Base-by-base conservation (phyloP, 2,797 vertebrate species). In the Novumbra hubbsi region DNA sequence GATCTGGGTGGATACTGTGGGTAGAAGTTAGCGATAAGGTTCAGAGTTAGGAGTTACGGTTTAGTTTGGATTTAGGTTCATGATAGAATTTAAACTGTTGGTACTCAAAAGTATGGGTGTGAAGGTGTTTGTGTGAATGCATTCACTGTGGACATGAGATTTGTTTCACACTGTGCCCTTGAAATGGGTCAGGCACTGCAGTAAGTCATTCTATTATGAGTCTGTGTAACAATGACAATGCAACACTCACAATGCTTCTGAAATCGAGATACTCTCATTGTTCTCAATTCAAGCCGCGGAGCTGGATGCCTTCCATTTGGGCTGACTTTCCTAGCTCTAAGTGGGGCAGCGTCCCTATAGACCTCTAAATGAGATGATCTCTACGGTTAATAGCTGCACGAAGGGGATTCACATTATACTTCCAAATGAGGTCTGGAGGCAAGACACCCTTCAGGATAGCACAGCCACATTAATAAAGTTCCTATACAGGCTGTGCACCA, bases 311-410 rank as follows among this genome's bases (percentile, higher is more conserved):
- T 65, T 30, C 63, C 63, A 32, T 30, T 63, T 57, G 55, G 62
- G 62, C n/a, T 71, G 28, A 52, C 50, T 60, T 45, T 24, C 32
- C 12, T 17, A 14, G 41, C 57, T 24, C 21, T 72, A 72, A 65
- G 62, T 64, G 60, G 60, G 57, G 32, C 41, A 45, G 41, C 12
- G 41, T 45, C 41, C 41, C 41, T 45, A 45, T 45, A 14, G 41
- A 45, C 62, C 45, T 60, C 41, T 55, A 24, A 73, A 50, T n/a
- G 24, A 24, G 71, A 41, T 49, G 16, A 65, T 41, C 71, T 73
- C 62, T 28, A 48, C 11, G 27, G 45, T 19, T 64, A 45, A 72
- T 50, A 32, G n/a, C 14, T 9, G 14, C 60, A 64, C 12, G 27
- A 45, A 73, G 8, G 24, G 21, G 21, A 64, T 28, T 52, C 19